Percentiles rank a stretch among this genome's conserved stretches.
phyloP scores from a whole-genome alignment of 30 jellyfish, hydroid and myxozoan genomes.

The Cassiopea andromeda region DNA sequence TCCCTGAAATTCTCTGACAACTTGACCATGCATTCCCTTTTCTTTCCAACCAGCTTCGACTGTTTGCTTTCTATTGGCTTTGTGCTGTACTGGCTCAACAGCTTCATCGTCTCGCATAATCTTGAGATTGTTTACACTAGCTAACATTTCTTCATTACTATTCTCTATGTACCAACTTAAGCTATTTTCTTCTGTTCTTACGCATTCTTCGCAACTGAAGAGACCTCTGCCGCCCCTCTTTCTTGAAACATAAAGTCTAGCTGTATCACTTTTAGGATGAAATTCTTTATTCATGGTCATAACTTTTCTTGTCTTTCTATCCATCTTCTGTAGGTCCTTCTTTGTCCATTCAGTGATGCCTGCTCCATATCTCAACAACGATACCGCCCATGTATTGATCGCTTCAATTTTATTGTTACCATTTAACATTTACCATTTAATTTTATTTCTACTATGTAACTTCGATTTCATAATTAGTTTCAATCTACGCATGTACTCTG shows the following conservation, averaged over 20 bases:
- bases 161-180: neutral
- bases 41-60: neutral
- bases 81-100: neutral
- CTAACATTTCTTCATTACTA: neutral
- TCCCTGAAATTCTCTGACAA: constrained; percentile 8
- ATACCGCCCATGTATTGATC: neutral
- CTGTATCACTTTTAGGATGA: neutral
- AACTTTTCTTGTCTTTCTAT: neutral
- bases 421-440: too few species aligned
- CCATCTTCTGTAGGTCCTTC: neutral
- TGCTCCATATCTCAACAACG: neutral
- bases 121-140: neutral
- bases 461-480: constrained; percentile 11
- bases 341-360: neutral
- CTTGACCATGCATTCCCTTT: constrained; percentile 8
- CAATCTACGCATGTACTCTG: neutral
- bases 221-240: constrained; percentile 17
- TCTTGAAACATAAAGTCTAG: constrained; percentile 18
- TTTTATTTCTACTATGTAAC: constrained; percentile 2
- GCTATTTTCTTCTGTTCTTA: constrained; percentile 18
- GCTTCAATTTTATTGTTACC: neutral
- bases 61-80: neutral
- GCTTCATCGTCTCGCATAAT: neutral
- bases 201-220: constrained; percentile 21
- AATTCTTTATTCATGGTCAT: neutral